Base-by-base conservation (phyloP, 2,888 invertebrate genomes). In the Archaeoteleia sp. region DNA sequence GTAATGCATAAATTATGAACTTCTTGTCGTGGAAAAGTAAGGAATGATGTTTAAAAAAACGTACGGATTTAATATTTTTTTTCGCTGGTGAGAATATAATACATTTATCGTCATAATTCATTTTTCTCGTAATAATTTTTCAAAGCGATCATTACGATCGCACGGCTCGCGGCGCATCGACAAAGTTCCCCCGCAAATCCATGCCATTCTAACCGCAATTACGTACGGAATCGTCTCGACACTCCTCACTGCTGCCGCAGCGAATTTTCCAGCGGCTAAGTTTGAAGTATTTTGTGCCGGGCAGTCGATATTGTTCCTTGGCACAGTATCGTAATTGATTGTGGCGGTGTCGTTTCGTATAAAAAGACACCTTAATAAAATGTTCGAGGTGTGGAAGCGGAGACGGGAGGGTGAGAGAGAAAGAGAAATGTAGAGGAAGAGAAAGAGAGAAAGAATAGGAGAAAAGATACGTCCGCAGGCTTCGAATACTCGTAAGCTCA, bases 311-410 rank as follows among this genome's bases (percentile, higher is more conserved):
- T 20, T 29, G 35, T 55, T 45, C 7, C 9, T 13, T 37, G 20
- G 29, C 20, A 39, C 7, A 32, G 48, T 48, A 23, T 23, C 20
- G 43, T 48, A 58, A 58, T 58, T 48, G 48, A 58, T 34, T 32
- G 12, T 23, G 17, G 34, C 34, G 20, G 40, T 37, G 46, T 32
- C 30, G 35, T 6, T n/a, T 2, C 37, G 12, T 15, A 39, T 37
- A 49, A 49, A 49, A 49, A 49, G 49, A 49, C 17, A 39, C 39
- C 39, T 49, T 49, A 51, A 39, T 51, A 39, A 39, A 51, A 27
- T 51, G 23, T 12, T 39, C 13, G 51, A 23, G 6, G 23, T 17
- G 13, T 20, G 25, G 10, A 15, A 12, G 30, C 7, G n/a, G 2
- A 34, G 17, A 14, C 4, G 1, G n/a, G 7, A 34, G 23, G 13